Evolutionary conservation across 1,140 invertebrate species (phyloP).

Genomic region (Pseudobourletiella spinata): DNA sequence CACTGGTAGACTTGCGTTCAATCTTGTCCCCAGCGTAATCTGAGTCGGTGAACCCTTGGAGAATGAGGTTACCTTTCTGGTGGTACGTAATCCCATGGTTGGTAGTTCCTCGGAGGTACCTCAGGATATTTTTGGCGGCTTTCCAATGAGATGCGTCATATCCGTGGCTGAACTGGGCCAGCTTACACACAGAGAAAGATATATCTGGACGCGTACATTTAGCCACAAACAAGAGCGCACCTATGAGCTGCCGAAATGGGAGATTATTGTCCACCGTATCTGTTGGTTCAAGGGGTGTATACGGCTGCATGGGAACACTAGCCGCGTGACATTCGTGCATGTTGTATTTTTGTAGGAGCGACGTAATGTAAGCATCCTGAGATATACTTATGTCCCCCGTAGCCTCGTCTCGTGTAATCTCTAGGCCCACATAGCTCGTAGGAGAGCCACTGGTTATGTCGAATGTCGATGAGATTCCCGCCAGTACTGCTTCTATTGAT

Average conservation of each 20-base stretch:
- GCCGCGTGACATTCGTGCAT: constrained; percentile 12
- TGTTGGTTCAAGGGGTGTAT: constrained; percentile 2
- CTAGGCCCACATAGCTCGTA: constrained; percentile 28
- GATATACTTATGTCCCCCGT: constrained; percentile 1
- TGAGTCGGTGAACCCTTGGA: constrained; percentile 41
- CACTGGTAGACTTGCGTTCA: constrained; percentile 1
- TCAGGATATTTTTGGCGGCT: constrained; percentile 29
- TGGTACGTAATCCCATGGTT: constrained; percentile 28
- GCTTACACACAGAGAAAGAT: constrained; percentile 34
- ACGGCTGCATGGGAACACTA: constrained; percentile 14
- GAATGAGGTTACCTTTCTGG: background rate
- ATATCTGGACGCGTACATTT: constrained; percentile 40
- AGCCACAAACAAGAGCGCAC: constrained; percentile 40
- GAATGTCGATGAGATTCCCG: constrained; percentile 32
- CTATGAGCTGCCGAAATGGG: constrained; percentile 36
- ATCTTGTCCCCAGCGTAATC: constrained; percentile 38
- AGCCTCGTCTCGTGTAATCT: constrained; percentile 8
- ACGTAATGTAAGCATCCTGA: background rate
- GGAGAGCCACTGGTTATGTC: constrained; percentile 24
- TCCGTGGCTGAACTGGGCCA: constrained; percentile 24
- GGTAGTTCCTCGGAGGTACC: constrained; percentile 41
- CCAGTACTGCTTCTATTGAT: constrained; percentile 28
- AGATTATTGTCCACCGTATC: background rate
- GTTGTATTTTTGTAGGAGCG: constrained; percentile 11
- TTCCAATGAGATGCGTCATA: constrained; percentile 28